Evolutionary conservation across 2,113 vertebrate genomes (phyloP).

Genomic region (Hemichromis elongatus): DNA sequence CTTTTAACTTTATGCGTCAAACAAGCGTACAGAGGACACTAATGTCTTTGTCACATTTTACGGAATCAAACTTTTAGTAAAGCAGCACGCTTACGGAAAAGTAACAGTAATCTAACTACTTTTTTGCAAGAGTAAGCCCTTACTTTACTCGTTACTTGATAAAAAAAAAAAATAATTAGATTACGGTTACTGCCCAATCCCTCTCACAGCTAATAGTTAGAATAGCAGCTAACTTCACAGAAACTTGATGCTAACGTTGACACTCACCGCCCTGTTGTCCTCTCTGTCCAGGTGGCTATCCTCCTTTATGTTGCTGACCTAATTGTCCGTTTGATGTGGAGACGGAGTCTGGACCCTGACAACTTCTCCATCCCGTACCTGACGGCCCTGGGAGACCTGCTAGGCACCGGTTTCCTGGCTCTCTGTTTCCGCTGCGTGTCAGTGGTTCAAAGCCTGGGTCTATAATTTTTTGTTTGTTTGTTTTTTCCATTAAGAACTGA

Average conservation of each 20-base stretch:
- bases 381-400: conserved; percentile 90
- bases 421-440: conserved; percentile 79
- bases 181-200: too few species aligned
- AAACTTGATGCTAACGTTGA: neutral
- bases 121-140: too few species aligned
- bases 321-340: conserved; percentile 86
- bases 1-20: too few species aligned
- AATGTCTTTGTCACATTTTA: too few species aligned
- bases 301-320: conserved; percentile 89
- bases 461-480: conserved; percentile 47
- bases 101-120: too few species aligned
- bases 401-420: conserved; percentile 89
- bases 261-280: neutral
- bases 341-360: conserved; percentile 86
- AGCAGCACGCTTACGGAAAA: too few species aligned
- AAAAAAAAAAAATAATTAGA: too few species aligned
- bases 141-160: too few species aligned
- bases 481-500: neutral
- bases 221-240: neutral
- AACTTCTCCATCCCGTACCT: conserved; percentile 98
- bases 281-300: conserved; percentile 78
- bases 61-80: too few species aligned
- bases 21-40: too few species aligned
- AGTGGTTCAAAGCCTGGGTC: conserved; percentile 40
- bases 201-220: neutral